Evolutionary conservation across 2,113 vertebrate genomes (phyloP), one percentile per base, ranked within the genome.

Genomic region (Emydura subglobosa): DNA sequence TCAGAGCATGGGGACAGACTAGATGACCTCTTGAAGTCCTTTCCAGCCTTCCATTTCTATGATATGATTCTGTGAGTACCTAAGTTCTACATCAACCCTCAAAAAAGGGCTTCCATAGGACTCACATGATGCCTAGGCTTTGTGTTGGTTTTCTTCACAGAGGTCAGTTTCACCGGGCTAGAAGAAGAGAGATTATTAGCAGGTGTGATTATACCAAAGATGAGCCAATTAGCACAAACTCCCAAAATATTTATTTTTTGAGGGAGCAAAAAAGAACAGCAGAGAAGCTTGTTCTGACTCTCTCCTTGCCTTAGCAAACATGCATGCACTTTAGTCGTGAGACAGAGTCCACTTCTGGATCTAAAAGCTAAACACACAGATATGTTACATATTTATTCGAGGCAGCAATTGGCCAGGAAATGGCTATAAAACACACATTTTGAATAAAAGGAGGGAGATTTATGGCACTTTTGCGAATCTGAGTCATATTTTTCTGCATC

Each of bases 351-450:
- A 90, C 79, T 6, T 21, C 76, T 49, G 68, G 92, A 81, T 92
- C 95, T 79, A 51, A 94, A 89, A 93, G 55, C 93, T 85, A n/a
- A 95, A 95, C 91, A 94, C 92, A 65, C 51, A 65, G 97, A 97
- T 98, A 98, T 95, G 97, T 98, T 98, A 97, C 98, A 96, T 98
- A 98, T 98, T 98, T 98, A 98, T 98, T 93, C 76, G 4, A 98
- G 97, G 97, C 97, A 98, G 97, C 96, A 97, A 98, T 97, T 97
- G 98, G 98, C 98, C 98, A 98, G 98, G 98, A 98, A 98, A 98
- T 42, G 91, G 97, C 98, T 95, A 97, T 98, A 98, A 98, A 98
- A 97, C 98, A 98, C 98, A 98, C 98, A 98, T 98, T 98, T 97
- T 97, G 98, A 98, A 98, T 98, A 98, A 98, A 97, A 98, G 76